Percentiles rank a stretch among this genome's conserved stretches.
Conservation (phyloP, 2,888 invertebrate species). For the Platypus cylindrus region DNA sequence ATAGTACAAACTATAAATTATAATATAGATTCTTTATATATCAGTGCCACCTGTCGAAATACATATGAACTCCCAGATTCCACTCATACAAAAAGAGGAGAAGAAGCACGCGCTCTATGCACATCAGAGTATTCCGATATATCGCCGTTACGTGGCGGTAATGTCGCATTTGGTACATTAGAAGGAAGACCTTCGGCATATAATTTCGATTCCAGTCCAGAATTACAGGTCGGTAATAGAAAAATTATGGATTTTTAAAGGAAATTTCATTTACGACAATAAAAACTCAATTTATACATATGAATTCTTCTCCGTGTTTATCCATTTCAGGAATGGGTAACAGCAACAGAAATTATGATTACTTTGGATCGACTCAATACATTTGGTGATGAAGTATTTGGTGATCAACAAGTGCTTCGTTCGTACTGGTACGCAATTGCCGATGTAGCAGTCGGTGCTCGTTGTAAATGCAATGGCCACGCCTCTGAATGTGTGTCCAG, state of each 20-base stretch:
- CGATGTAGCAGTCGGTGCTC: constrained; percentile 69
- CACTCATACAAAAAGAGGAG: constrained; percentile 53
- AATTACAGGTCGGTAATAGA: constrained; percentile 60
- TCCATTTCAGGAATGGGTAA: constrained; percentile 90
- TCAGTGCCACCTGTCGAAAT: constrained; percentile 83
- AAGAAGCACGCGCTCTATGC: constrained; percentile 89
- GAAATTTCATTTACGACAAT: background rate
- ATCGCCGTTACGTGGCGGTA: constrained; percentile 87
- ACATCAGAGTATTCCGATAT: constrained; percentile 96
- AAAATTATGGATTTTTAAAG: background rate
- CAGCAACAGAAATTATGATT: constrained; percentile 87
- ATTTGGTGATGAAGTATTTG: constrained; percentile 95
- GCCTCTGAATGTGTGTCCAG: constrained; percentile 76
- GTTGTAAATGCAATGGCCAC: constrained; percentile 98
- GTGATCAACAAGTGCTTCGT: constrained; percentile 76
- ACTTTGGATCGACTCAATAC: constrained; percentile 91
- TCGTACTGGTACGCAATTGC: constrained; percentile 96
- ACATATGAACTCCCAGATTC: constrained; percentile 75
- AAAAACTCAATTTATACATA: background rate
- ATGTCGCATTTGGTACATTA: constrained; percentile 90
- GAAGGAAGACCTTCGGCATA: constrained; percentile 90
- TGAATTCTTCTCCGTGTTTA: background rate
- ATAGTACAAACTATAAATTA: no score
- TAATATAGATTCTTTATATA: constrained; percentile 2
- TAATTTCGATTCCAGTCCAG: constrained; percentile 79